Percentiles rank a stretch among this genome's conserved stretches.
These are phyloP conservation scores for Drosophila paramelanica DNA, from an alignment of 2,888 invertebrate species.

Conservation along the genomic window DNA sequence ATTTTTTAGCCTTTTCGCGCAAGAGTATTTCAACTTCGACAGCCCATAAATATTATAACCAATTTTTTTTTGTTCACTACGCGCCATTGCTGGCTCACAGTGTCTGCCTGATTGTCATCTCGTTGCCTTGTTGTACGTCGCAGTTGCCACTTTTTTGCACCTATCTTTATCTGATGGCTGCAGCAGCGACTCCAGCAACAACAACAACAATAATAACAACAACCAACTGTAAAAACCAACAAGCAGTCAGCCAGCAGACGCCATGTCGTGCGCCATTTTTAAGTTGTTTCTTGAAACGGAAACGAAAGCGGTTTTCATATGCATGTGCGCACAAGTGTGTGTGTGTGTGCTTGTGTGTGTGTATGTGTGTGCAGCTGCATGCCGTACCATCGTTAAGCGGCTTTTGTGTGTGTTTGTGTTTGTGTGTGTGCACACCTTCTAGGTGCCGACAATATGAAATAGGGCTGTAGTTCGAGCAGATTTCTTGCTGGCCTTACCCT, in stretches of 20 bases:
- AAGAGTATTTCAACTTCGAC: slow-evolving; percentile 7
- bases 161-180: slow-evolving; percentile 71
- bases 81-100: slow-evolving; percentile 27
- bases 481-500: slow-evolving; percentile 49
- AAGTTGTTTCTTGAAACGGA: slow-evolving; percentile 77
- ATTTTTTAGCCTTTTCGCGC: no score
- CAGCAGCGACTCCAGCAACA: slow-evolving; percentile 34
- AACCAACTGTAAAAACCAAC: slow-evolving; percentile 26
- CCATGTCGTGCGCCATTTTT: slow-evolving; percentile 74
- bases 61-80: slow-evolving; percentile 34
- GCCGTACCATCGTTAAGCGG: slow-evolving; percentile 49
- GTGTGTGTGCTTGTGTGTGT: slow-evolving; percentile 16
- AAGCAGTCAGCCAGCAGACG: slow-evolving; percentile 46
- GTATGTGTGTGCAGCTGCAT: slow-evolving; percentile 39
- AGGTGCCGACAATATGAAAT: slow-evolving; percentile 75
- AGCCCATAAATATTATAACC: not conserved
- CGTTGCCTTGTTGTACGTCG: slow-evolving; percentile 51
- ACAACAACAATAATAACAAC: slow-evolving; percentile 16
- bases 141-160: slow-evolving; percentile 69
- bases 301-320: slow-evolving; percentile 81
- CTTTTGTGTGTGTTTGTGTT: slow-evolving; percentile 28
- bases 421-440: slow-evolving; percentile 27
- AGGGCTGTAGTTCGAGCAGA: slow-evolving; percentile 55
- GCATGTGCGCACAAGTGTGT: slow-evolving; percentile 58
- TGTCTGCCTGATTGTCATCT: slow-evolving; percentile 74